These are phyloP conservation scores for Sphenodon punctatus DNA, from an alignment of 2,797 vertebrate species.

Conservation along the genomic window DNA sequence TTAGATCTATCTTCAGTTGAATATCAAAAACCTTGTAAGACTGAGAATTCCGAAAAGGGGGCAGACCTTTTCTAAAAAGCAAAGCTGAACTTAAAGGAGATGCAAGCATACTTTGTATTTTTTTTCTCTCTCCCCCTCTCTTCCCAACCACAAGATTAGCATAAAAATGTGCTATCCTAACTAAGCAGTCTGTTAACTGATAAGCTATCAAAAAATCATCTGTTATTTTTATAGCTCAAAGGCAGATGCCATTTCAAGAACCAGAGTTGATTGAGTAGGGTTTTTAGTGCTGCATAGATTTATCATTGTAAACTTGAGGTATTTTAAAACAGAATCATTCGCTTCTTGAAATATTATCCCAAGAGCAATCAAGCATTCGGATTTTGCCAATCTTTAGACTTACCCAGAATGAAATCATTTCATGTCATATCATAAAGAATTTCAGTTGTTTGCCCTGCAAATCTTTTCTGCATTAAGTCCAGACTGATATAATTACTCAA, in stretches of 20 bases:
- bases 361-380: slow-evolving; percentile 71
- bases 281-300: slow-evolving; percentile 75
- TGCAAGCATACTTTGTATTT: slow-evolving; percentile 65
- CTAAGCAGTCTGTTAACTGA: slow-evolving; percentile 85
- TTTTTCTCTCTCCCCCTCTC: slow-evolving; percentile 51
- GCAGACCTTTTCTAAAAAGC: slow-evolving; percentile 60
- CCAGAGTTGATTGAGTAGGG: slow-evolving; percentile 79
- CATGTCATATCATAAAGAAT: slow-evolving; percentile 68
- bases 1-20: slow-evolving; percentile 60
- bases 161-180: slow-evolving; percentile 84
- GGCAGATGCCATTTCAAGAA: slow-evolving; percentile 83
- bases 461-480: slow-evolving; percentile 61
- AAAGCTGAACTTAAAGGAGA: slow-evolving; percentile 60
- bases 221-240: slow-evolving; percentile 86
- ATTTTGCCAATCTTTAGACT: slow-evolving; percentile 68
- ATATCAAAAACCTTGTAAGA: slow-evolving; percentile 52
- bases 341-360: slow-evolving; percentile 74
- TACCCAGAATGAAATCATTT: slow-evolving; percentile 69
- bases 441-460: slow-evolving; percentile 45
- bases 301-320: slow-evolving; percentile 78
- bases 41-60: slow-evolving; percentile 62
- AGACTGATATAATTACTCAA: slow-evolving; percentile 68
- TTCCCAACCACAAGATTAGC: slow-evolving; percentile 78
- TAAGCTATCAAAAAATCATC: slow-evolving; percentile 86
- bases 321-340: slow-evolving; percentile 77